Evolutionary conservation across 2,888 invertebrate species (phyloP).

Genomic region (Ditylenchus weischeri): DNA sequence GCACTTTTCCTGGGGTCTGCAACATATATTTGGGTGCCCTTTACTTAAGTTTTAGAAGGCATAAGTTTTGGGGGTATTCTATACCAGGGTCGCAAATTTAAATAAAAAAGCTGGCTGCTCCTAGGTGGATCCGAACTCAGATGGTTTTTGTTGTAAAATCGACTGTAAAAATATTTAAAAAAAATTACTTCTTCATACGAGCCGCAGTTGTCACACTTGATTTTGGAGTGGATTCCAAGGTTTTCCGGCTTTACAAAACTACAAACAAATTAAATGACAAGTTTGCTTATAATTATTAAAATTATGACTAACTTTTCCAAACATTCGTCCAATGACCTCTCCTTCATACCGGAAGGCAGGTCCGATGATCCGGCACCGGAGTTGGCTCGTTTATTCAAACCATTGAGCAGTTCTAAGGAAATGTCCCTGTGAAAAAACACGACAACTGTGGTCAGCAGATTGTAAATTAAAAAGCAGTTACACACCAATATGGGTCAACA

Average conservation of each 20-base stretch:
- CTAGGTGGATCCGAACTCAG: too few species aligned
- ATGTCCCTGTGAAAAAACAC: conserved; percentile 72
- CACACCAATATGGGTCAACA: conserved; percentile 82
- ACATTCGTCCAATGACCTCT: conserved; percentile 40
- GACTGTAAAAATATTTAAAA: too few species aligned
- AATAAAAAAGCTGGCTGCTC: too few species aligned
- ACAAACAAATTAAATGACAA: conserved; percentile 4
- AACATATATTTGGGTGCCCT: too few species aligned
- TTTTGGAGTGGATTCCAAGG: conserved; percentile 82
- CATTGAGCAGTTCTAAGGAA: conserved; percentile 74
- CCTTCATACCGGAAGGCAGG: conserved; percentile 13
- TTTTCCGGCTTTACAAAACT: conserved; percentile 71
- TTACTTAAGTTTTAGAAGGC: too few species aligned
- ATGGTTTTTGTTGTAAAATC: too few species aligned
- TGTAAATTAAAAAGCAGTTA: too few species aligned
- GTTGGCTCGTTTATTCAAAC: not conserved
- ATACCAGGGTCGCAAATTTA: too few species aligned
- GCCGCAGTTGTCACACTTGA: conserved; percentile 85
- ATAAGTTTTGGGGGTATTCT: too few species aligned
- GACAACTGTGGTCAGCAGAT: too few species aligned
- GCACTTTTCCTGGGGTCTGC: too few species aligned
- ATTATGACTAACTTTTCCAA: conserved; percentile 31
- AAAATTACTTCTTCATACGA: conserved; percentile 74
- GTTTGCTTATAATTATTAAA: not conserved
- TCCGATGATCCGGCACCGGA: not conserved